Conservation (phyloP, 2,797 vertebrate genomes). For the Sciaenops ocellatus region DNA sequence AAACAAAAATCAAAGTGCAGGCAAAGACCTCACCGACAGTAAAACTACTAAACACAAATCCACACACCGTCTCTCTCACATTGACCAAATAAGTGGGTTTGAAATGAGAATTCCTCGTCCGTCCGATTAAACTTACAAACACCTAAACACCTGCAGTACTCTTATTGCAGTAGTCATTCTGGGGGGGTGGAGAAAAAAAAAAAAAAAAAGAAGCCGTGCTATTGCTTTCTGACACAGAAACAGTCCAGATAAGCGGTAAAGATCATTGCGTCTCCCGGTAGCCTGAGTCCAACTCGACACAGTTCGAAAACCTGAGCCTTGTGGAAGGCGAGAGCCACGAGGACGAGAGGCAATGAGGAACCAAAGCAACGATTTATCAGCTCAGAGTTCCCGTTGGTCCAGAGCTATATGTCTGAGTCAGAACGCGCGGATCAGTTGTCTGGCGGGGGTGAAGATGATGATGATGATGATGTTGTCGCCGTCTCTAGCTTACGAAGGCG, state of each 20-base stretch:
- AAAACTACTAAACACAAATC: conserved; percentile 60
- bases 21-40: conserved; percentile 48
- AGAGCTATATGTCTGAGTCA: conserved; percentile 45
- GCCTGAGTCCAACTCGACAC: conserved; percentile 48
- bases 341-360: conserved; percentile 52
- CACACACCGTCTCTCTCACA: conserved; percentile 29
- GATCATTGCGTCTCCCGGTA: conserved; percentile 39
- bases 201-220: conserved; percentile 30
- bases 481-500: conserved; percentile 94
- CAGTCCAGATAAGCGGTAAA: conserved; percentile 36
- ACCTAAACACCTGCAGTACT: conserved; percentile 40
- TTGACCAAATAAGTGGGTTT: conserved; percentile 11
- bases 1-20: conserved; percentile 47
- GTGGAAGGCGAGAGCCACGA: conserved; percentile 56
- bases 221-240: conserved; percentile 62
- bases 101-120: conserved; percentile 10
- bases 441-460: conserved; percentile 65
- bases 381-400: conserved; percentile 63
- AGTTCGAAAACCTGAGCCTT: conserved; percentile 54
- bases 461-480: conserved; percentile 39
- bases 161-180: conserved; percentile 48
- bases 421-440: conserved; percentile 82
- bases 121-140: conserved; percentile 23
- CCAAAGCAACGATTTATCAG: conserved; percentile 32
- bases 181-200: not conserved